Percentiles rank a stretch among this genome's conserved stretches.
These are phyloP conservation scores for Pelusios castaneus DNA, from an alignment of 2,113 vertebrate genomes.

Conservation along the genomic window DNA sequence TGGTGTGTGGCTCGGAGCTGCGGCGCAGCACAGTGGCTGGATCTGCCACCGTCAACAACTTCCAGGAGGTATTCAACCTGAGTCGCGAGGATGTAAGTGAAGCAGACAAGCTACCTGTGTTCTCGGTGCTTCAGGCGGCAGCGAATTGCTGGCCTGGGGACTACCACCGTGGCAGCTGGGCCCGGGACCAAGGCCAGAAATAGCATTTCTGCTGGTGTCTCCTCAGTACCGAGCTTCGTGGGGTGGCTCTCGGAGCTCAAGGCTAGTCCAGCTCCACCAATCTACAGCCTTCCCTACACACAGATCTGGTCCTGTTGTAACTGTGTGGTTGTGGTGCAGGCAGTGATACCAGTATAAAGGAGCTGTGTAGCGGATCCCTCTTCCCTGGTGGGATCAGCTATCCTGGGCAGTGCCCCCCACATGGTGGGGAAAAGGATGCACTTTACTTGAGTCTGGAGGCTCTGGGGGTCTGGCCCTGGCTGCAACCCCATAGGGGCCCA, in stretches of 20 bases:
- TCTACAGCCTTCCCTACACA: not conserved
- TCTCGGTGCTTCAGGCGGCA: too few relatives aligned
- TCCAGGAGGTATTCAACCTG: conserved; percentile 67
- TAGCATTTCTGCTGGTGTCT: too few relatives aligned
- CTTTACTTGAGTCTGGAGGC: too few relatives aligned
- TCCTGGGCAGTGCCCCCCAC: not conserved
- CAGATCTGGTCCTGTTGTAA: not conserved
- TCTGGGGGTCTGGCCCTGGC: too few relatives aligned
- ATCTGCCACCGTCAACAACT: conserved; percentile 74
- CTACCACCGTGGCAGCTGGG: not conserved
- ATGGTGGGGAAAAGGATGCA: too few relatives aligned
- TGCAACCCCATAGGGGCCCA: too few relatives aligned
- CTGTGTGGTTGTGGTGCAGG: not conserved
- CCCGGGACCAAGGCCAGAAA: not conserved
- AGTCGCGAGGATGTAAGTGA: conserved; percentile 69
- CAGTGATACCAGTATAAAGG: not conserved
- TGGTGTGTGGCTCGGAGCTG: conserved; percentile 73
- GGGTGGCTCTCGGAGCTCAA: not conserved
- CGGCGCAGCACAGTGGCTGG: conserved; percentile 42
- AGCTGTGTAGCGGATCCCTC: not conserved
- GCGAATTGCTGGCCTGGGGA: not conserved
- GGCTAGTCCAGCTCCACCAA: not conserved
- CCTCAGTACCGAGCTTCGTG: not conserved
- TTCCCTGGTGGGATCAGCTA: not conserved
- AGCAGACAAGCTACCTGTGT: not conserved